Percentiles rank a stretch among this genome's conserved stretches.
Conservation (phyloP, 2,888 invertebrate species). For the Lithophane leautieri region DNA sequence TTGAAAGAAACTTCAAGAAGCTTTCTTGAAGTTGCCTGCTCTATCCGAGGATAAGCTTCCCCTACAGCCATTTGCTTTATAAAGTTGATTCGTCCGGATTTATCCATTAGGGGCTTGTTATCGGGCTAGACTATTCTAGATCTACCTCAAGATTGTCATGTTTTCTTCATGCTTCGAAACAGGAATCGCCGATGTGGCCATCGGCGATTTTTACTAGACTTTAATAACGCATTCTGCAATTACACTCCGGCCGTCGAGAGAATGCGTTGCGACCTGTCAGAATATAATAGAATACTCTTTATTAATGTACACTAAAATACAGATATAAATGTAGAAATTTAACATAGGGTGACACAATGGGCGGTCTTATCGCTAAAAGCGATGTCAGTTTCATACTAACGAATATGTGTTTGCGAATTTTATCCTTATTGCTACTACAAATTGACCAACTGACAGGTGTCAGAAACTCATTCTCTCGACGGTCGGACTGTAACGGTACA, state of each 20-base stretch:
- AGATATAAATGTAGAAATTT: too few relatives aligned
- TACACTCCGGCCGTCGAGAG: too few relatives aligned
- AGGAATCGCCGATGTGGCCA: neutral
- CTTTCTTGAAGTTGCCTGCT: neutral
- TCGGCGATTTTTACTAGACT: neutral
- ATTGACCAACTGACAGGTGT: too few relatives aligned
- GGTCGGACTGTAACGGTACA: neutral
- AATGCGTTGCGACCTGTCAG: too few relatives aligned
- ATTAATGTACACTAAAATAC: too few relatives aligned
- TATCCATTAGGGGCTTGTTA: neutral
- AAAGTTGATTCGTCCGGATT: neutral
- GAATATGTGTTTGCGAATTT: too few relatives aligned
- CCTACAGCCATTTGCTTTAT: neutral
- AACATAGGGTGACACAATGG: too few relatives aligned
- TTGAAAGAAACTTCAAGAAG: slow-evolving; percentile 18
- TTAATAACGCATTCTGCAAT: neutral
- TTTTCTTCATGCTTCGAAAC: neutral
- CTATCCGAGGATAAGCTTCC: neutral
- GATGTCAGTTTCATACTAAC: too few relatives aligned
- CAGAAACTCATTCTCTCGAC: too few relatives aligned
- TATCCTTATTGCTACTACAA: too few relatives aligned
- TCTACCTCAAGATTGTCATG: neutral
- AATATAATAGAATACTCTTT: too few relatives aligned
- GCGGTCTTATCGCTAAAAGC: too few relatives aligned
- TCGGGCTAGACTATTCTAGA: neutral